A percentile compares a stretch with the other conserved stretches of the same genome.
Evolutionary conservation across 1,140 invertebrate species (phyloP).

Genomic region (Philotrypesis tridentata): DNA sequence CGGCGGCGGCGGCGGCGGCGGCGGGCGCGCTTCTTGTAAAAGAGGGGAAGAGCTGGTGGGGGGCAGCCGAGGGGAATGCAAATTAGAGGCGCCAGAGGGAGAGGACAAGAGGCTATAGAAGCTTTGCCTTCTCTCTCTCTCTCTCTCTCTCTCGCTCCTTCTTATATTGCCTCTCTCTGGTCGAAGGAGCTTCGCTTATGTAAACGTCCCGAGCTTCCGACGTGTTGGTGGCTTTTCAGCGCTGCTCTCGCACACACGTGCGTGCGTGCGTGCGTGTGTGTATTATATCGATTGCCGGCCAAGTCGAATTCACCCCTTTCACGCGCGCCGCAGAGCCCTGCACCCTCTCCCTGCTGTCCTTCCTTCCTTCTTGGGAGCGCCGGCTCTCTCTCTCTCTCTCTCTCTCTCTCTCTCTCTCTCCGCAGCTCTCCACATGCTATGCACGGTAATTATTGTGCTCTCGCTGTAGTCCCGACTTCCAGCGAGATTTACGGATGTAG

Average conservation of each 20-base stretch:
- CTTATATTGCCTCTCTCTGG: slow-evolving; percentile 37
- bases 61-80: slow-evolving; percentile 71
- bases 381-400: neutral
- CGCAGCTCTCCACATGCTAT: slow-evolving; percentile 47
- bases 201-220: slow-evolving; percentile 62
- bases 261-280: slow-evolving; percentile 59
- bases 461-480: slow-evolving; percentile 22
- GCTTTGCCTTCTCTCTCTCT: slow-evolving; percentile 13
- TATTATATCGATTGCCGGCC: slow-evolving; percentile 71
- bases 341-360: neutral
- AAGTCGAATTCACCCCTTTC: slow-evolving; percentile 55
- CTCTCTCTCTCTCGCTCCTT: neutral
- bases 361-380: neutral
- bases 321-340: too few species aligned
- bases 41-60: slow-evolving; percentile 41
- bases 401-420: neutral
- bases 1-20: too few species aligned
- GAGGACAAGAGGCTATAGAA: slow-evolving; percentile 55
- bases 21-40: slow-evolving; percentile 34
- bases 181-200: slow-evolving; percentile 69
- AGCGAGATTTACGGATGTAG: slow-evolving; percentile 48
- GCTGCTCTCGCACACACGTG: slow-evolving; percentile 1
- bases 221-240: slow-evolving; percentile 29
- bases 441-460: slow-evolving; percentile 71
- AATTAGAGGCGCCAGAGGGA: slow-evolving; percentile 72